These are phyloP conservation scores for Heterohyrax brucei DNA, from an alignment of 2,797 vertebrate genomes.

Conservation along the genomic window DNA sequence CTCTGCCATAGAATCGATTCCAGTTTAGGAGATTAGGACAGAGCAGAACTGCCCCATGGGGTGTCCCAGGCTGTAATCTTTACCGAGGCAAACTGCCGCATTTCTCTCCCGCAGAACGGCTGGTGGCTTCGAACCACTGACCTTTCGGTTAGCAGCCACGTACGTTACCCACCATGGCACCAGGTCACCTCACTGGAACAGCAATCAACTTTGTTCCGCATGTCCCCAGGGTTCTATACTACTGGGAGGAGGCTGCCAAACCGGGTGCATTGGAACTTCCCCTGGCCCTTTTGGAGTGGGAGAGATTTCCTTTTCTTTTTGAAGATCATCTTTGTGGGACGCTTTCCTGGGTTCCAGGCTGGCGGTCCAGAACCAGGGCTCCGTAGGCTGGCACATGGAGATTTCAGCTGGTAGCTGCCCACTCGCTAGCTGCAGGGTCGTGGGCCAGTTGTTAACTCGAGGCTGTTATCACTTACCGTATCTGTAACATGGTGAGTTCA, in stretches of 20 bases:
- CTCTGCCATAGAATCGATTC: neutral
- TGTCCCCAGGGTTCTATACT: neutral
- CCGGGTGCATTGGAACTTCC: neutral
- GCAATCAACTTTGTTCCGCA: neutral
- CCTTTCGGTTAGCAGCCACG: neutral
- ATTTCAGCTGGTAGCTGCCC: neutral
- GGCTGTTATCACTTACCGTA: neutral
- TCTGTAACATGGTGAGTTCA: neutral
- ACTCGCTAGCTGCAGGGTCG: neutral
- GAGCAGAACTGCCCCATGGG: neutral
- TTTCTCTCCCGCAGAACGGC: neutral
- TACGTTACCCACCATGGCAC: neutral
- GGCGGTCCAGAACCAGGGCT: neutral
- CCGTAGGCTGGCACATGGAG: neutral
- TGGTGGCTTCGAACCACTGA: neutral
- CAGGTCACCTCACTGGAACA: neutral
- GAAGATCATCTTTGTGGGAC: neutral
- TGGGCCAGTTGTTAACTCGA: neutral
- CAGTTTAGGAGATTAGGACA: neutral
- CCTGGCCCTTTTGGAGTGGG: neutral
- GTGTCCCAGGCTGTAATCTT: neutral
- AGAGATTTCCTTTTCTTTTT: neutral
- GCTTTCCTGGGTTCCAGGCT: neutral
- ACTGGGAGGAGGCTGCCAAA: neutral
- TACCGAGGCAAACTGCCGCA: neutral